phyloP scores from a whole-genome alignment of 2,113 vertebrate genomes.

The Aptenodytes patagonicus region DNA sequence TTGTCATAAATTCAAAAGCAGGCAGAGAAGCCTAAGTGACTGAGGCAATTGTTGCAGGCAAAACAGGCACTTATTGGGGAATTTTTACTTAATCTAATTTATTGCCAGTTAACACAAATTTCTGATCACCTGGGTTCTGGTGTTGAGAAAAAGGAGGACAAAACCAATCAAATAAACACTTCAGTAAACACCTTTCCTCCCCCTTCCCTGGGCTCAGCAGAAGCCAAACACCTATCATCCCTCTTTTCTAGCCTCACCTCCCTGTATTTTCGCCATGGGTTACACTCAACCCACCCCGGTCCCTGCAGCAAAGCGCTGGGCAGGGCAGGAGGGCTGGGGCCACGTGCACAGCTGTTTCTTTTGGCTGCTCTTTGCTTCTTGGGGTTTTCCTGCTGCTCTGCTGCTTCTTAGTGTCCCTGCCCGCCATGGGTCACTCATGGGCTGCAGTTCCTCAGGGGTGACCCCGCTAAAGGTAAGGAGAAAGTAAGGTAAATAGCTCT shows the following conservation, averaged over 20 bases:
- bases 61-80: background rate
- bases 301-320: background rate
- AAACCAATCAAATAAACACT: background rate
- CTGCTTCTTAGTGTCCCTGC: background rate
- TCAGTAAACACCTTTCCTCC: background rate
- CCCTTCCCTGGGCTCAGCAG: background rate
- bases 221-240: background rate
- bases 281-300: background rate
- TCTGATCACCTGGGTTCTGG: background rate
- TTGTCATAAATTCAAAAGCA: background rate
- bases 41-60: background rate
- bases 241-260: background rate
- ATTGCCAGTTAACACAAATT: background rate
- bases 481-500: background rate
- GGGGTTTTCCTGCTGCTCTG: background rate
- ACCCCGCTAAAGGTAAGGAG: background rate
- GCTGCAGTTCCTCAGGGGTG: background rate
- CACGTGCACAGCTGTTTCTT: accelerated
- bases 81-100: background rate
- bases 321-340: background rate
- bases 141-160: background rate
- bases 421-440: accelerated
- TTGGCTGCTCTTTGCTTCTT: background rate
- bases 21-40: background rate
- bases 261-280: accelerated